Evolutionary conservation across 2,797 vertebrate species (phyloP).

Genomic region (Sebastes aleutianus): DNA sequence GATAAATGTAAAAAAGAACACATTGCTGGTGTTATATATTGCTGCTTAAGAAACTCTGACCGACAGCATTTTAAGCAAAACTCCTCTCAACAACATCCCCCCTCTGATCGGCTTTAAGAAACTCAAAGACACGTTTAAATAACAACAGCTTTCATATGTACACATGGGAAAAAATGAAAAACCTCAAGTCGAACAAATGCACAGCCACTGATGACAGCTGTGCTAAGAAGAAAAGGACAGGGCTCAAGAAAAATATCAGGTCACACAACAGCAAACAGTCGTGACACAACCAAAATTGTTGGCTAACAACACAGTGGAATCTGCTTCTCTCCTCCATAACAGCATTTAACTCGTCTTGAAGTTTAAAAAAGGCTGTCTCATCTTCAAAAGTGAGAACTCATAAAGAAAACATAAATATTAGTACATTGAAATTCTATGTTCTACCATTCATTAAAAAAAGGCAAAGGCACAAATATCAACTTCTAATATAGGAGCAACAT

Average conservation of each 20-base stretch:
- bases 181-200: neutral
- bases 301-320: constrained; percentile 40
- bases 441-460: constrained; percentile 9
- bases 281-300: constrained; percentile 39
- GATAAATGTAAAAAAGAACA: constrained; percentile 18
- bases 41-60: neutral
- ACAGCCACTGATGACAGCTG: constrained; percentile 12
- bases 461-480: constrained; percentile 43
- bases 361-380: neutral
- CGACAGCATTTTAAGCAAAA: neutral
- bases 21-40: neutral
- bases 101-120: neutral
- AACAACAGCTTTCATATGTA: constrained; percentile 49
- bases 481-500: constrained; percentile 37
- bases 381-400: neutral
- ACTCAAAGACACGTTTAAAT: constrained; percentile 47
- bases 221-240: constrained; percentile 19
- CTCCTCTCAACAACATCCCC: neutral
- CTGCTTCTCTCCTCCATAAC: constrained; percentile 26
- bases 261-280: constrained; percentile 33
- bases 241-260: constrained; percentile 28
- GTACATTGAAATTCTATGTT: constrained; percentile 35
- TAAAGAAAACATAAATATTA: constrained; percentile 53
- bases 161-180: constrained; percentile 16
- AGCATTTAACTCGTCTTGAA: constrained; percentile 9